Evolutionary conservation across 2,113 vertebrate genomes (phyloP).

Genomic region (Otocyon megalotis): DNA sequence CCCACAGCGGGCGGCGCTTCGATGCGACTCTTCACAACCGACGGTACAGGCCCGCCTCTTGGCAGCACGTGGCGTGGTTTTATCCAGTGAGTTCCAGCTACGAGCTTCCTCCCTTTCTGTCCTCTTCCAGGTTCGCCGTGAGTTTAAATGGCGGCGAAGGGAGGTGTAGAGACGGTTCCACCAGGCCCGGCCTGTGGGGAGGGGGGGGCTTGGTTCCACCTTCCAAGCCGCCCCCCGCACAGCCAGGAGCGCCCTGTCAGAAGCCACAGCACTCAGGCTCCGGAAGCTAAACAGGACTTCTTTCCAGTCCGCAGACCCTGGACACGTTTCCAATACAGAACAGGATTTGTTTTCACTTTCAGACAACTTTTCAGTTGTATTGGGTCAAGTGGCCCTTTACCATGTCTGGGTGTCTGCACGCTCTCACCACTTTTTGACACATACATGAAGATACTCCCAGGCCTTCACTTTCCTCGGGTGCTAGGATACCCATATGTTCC

Average conservation of each 20-base stretch:
- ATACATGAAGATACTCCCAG: neutral
- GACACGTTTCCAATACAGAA: neutral
- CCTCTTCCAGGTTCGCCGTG: neutral
- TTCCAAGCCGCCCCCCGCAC: neutral
- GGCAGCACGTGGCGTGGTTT: neutral
- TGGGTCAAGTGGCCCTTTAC: neutral
- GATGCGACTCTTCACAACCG: neutral
- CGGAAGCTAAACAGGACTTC: constrained; percentile 54
- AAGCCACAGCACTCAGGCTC: neutral
- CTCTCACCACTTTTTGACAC: constrained; percentile 14
- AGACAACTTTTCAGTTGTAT: constrained; percentile 34
- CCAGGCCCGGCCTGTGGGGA: neutral
- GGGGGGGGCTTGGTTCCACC: neutral
- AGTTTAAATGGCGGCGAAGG: neutral
- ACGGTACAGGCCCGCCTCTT: neutral
- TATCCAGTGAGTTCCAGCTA: neutral
- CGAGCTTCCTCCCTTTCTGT: neutral
- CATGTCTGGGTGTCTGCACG: neutral
- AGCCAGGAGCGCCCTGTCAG: neutral
- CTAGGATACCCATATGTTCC: neutral
- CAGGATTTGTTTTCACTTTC: constrained; percentile 45
- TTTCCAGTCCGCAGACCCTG: neutral
- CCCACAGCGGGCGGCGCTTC: neutral
- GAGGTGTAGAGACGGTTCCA: neutral
- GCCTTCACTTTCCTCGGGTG: neutral